These are phyloP conservation scores for Mergus octosetaceus DNA, from an alignment of 2,797 vertebrate genomes.

Conservation along the genomic window DNA sequence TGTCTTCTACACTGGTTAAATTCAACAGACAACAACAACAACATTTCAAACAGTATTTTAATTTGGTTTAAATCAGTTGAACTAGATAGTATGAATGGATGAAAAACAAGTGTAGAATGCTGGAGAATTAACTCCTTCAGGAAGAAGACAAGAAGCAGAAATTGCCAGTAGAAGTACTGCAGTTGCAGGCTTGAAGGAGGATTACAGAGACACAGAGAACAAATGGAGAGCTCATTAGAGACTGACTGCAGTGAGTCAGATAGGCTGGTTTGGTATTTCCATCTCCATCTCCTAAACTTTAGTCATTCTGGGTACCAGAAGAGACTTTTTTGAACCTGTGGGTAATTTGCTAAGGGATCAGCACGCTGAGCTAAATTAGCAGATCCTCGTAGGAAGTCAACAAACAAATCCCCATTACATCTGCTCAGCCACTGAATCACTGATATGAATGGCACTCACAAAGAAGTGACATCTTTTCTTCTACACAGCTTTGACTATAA, in stretches of 20 bases:
- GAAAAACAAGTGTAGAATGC: not conserved
- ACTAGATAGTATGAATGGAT: not conserved
- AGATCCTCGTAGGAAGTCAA: not conserved
- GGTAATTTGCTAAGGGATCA: not conserved
- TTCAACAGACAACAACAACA: slow-evolving; percentile 52
- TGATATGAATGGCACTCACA: not conserved
- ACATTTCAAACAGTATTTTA: slow-evolving; percentile 29
- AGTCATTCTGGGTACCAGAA: not conserved
- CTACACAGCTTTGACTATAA: not conserved
- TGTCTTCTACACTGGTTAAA: not conserved
- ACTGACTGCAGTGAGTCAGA: not conserved
- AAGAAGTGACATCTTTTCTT: not conserved
- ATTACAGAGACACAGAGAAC: not conserved
- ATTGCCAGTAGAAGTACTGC: not conserved
- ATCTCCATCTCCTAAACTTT: not conserved
- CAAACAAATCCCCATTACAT: not conserved
- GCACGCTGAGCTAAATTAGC: not conserved
- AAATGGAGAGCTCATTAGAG: not conserved
- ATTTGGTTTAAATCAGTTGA: slow-evolving; percentile 24
- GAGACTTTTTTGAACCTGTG: not conserved
- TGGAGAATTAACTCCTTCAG: slow-evolving; percentile 24
- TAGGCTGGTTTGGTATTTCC: not conserved
- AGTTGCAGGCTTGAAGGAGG: not conserved
- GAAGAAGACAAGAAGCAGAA: slow-evolving; percentile 4
- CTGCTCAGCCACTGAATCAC: rapidly evolving